phyloP scores from a whole-genome alignment of 2,113 vertebrate genomes.

The Serilophus lunatus region DNA sequence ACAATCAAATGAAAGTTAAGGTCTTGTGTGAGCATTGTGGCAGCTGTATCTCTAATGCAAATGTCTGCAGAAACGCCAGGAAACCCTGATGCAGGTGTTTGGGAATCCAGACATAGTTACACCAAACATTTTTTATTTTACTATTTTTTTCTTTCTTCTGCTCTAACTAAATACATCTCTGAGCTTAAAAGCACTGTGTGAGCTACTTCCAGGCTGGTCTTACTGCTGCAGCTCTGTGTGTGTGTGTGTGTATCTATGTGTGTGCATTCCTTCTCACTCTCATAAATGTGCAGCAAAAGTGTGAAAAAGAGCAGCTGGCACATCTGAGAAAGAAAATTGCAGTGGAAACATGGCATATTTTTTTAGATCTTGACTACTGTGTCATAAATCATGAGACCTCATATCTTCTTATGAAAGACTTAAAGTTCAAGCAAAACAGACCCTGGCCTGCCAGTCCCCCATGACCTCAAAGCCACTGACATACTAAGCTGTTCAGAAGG shows the following conservation, averaged over 20 bases:
- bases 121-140: not conserved
- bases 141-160: not conserved
- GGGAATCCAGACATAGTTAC: slow-evolving; percentile 66
- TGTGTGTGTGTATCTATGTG: slow-evolving; percentile 5
- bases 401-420: not conserved
- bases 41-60: slow-evolving; percentile 73
- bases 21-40: not conserved
- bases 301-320: slow-evolving; percentile 68
- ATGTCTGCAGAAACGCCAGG: slow-evolving; percentile 57
- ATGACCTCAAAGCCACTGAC: not conserved
- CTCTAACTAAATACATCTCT: slow-evolving; percentile 3
- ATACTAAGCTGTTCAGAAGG: not conserved
- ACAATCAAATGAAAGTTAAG: not conserved
- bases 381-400: not conserved
- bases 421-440: not conserved
- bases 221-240: slow-evolving; percentile 59
- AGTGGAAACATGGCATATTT: slow-evolving; percentile 18
- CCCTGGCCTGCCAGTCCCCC: not conserved
- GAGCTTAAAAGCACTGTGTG: slow-evolving; percentile 9
- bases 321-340: slow-evolving; percentile 56
- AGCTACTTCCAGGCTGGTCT: slow-evolving; percentile 45
- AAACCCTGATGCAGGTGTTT: slow-evolving; percentile 71
- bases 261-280: slow-evolving; percentile 61
- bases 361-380: slow-evolving; percentile 3
- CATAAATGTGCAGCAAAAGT: slow-evolving; percentile 71